phyloP scores from a whole-genome alignment of 2,888 invertebrate genomes.

The Tortrix viridana region DNA sequence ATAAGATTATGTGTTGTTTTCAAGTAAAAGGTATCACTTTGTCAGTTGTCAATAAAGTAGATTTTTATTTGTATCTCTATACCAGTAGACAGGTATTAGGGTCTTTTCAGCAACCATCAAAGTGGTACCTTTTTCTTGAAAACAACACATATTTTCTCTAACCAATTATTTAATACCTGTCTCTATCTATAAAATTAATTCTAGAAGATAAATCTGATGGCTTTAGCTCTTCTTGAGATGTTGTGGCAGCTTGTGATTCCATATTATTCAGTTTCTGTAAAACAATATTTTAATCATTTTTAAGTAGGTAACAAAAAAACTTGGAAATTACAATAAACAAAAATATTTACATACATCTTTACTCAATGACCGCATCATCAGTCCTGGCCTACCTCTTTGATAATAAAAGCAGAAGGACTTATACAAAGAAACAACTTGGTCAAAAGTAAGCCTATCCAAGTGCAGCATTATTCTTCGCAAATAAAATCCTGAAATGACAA shows the following conservation, averaged over 20 bases:
- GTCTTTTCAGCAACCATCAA: too few species aligned
- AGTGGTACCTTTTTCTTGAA: too few species aligned
- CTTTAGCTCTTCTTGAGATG: conserved; percentile 65
- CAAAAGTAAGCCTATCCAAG: conserved; percentile 93
- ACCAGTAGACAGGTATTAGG: too few species aligned
- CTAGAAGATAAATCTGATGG: conserved; percentile 68
- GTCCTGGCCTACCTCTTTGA: conserved; percentile 80
- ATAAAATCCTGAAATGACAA: conserved; percentile 88
- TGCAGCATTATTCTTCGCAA: conserved; percentile 91
- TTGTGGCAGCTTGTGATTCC: conserved; percentile 56
- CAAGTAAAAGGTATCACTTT: too few species aligned
- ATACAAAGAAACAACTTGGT: conserved; percentile 90
- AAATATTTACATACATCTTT: conserved; percentile 67
- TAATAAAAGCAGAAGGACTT: conserved; percentile 89
- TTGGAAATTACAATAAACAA: background rate
- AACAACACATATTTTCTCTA: too few species aligned
- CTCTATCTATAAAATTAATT: conserved; percentile 73
- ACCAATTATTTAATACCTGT: conserved; percentile 58
- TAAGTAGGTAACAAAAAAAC: conserved; percentile 14
- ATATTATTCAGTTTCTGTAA: conserved; percentile 77
- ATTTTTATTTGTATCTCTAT: too few species aligned
- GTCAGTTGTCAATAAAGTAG: too few species aligned
- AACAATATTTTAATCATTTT: too few species aligned
- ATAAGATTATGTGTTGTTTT: too few species aligned
- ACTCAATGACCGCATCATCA: conserved; percentile 77